Conservation (phyloP, 2,797 vertebrate genomes). For the Gobionotothen gibberifrons region DNA sequence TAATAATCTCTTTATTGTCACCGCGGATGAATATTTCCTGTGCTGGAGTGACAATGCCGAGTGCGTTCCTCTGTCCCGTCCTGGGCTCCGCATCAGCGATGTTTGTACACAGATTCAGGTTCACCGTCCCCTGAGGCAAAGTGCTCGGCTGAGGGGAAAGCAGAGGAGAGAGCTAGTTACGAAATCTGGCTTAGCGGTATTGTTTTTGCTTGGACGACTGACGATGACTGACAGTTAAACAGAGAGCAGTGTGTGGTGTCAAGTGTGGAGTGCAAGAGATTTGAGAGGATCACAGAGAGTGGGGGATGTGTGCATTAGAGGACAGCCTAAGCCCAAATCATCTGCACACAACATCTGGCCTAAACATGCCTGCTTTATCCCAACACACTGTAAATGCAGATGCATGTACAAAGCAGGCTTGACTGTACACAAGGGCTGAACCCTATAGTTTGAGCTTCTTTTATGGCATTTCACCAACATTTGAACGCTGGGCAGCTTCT, state of each 20-base stretch:
- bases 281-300: slow-evolving; percentile 53
- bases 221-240: not conserved
- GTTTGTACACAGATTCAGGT: slow-evolving; percentile 76
- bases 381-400: slow-evolving; percentile 29
- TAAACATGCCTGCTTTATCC: slow-evolving; percentile 61
- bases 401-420: slow-evolving; percentile 5
- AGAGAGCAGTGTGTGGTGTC: slow-evolving; percentile 41
- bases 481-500: too few species aligned
- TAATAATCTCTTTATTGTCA: slow-evolving; percentile 80
- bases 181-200: not conserved
- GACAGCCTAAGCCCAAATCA: slow-evolving; percentile 66
- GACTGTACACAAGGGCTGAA: not conserved
- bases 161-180: not conserved
- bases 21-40: slow-evolving; percentile 81
- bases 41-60: slow-evolving; percentile 71
- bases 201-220: not conserved
- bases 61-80: slow-evolving; percentile 80
- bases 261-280: slow-evolving; percentile 41
- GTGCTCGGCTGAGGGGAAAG: slow-evolving; percentile 73
- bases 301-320: slow-evolving; percentile 63
- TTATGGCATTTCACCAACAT: too few species aligned
- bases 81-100: slow-evolving; percentile 74
- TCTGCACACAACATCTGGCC: slow-evolving; percentile 74
- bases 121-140: slow-evolving; percentile 80
- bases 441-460: too few species aligned